Evolutionary conservation across 2,888 invertebrate genomes (phyloP), one percentile per base, ranked within the genome.

Genomic region (Galeopsomyia nigrocyanea): DNA sequence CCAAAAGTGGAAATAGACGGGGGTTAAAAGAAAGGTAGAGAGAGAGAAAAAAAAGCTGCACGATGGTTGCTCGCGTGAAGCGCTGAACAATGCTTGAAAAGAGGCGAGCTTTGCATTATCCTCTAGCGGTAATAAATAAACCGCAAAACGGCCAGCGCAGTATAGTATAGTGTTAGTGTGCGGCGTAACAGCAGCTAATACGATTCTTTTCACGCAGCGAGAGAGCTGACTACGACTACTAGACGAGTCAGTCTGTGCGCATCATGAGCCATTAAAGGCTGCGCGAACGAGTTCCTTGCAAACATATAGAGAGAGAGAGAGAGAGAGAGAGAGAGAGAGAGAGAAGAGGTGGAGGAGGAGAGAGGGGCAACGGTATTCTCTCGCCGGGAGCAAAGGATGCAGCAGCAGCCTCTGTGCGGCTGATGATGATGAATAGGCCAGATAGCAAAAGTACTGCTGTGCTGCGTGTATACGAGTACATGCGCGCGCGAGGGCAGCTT

Each of bases 351-450:
- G n/a, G n/a, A n/a, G n/a, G n/a, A n/a, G n/a, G n/a, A n/a, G n/a
- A n/a, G 14, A 10, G 5, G 14, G n/a, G 49, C 56, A 57, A 57
- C 66, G 66, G 66, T 66, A 66, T 66, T 56, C 9, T 9, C 46
- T 17, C 49, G 26, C 56, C 49, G 56, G 49, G 57, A 63, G 51
- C 61, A 69, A 69, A 69, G 69, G 64, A 70, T 70, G 64, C 49
- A 19, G 58, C 58, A 56, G 67, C 19, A 46, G 61, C 61, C 31
- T 39, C 6, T 46, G 51, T 21, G 5, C 26, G 21, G 60, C 19
- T 68, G 74, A 67, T 67, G 71, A 77, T 77, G 78, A 79, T 79
- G 78, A 79, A 79, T 80, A 80, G 79, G 71, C 64, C 75, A 77
- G 79, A 80, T 77, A 80, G 72, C 73, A 70, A 76, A 78, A 78